Conservation (phyloP, 1,140 invertebrate species). For the Goniozus legneri region DNA sequence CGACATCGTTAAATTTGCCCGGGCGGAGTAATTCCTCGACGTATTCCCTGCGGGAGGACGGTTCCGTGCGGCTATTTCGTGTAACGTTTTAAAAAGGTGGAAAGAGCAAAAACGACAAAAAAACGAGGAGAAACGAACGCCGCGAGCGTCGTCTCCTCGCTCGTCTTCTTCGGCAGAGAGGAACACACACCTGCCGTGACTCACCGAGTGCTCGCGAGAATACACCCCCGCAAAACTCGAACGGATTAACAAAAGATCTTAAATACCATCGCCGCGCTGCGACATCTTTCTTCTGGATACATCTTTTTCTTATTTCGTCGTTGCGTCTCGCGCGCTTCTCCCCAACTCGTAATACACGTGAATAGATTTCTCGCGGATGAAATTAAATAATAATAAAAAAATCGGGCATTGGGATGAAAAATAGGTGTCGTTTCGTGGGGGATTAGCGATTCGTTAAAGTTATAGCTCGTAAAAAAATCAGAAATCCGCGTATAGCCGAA, state of each 20-base stretch:
- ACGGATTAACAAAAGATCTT: conserved; percentile 47
- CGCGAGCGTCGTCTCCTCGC: conserved; percentile 9
- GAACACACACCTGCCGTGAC: conserved; percentile 49
- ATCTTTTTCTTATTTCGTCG: too few species aligned
- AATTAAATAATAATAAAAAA: neutral
- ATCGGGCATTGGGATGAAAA: conserved; percentile 20
- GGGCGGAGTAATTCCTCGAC: too few species aligned
- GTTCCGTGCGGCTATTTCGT: too few species aligned
- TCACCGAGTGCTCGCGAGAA: conserved; percentile 43
- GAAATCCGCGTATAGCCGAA: conserved; percentile 22
- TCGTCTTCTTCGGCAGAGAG: conserved; percentile 26
- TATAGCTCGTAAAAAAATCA: conserved; percentile 31
- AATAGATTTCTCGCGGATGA: conserved; percentile 7
- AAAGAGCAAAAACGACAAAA: conserved; percentile 10
- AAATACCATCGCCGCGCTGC: too few species aligned
- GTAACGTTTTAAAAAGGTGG: too few species aligned
- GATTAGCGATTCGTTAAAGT: conserved; percentile 34
- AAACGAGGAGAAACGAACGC: conserved; percentile 15
- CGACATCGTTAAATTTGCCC: too few species aligned
- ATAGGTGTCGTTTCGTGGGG: conserved; percentile 16
- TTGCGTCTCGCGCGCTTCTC: too few species aligned
- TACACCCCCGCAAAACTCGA: conserved; percentile 46
- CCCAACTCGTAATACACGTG: too few species aligned
- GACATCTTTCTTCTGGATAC: too few species aligned
- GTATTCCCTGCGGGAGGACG: too few species aligned